A percentile compares a stretch with the other conserved stretches of the same genome.
phyloP scores from a whole-genome alignment of 2,888 invertebrate genomes.

The Sepiola atlantica region DNA sequence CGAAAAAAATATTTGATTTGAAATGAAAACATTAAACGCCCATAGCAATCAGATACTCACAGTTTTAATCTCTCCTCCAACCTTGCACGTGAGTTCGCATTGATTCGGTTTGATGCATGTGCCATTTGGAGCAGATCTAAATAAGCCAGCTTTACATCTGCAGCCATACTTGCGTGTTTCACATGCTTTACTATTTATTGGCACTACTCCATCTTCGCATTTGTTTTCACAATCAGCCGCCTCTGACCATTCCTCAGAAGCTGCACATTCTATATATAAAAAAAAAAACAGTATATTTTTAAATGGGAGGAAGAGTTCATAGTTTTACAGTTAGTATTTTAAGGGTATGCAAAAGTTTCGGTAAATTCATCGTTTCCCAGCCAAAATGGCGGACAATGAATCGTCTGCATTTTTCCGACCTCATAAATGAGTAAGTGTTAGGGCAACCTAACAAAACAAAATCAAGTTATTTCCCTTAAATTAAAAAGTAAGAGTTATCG shows the following conservation, averaged over 20 bases:
- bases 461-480: no score
- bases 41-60: slow-evolving; percentile 23
- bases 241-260: neutral
- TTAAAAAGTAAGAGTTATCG: no score
- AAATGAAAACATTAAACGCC: no score
- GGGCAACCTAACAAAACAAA: no score
- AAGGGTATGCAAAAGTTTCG: no score
- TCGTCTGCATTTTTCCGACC: no score
- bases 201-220: neutral
- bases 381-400: no score
- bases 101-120: slow-evolving; percentile 50
- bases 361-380: no score
- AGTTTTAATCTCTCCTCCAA: slow-evolving; percentile 47
- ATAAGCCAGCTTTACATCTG: slow-evolving; percentile 51
- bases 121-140: slow-evolving; percentile 48
- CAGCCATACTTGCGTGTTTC: slow-evolving; percentile 51
- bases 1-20: no score
- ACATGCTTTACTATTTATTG: neutral
- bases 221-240: neutral
- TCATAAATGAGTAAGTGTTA: no score
- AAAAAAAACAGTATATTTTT: no score
- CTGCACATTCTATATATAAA: neutral
- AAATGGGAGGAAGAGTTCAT: neutral
- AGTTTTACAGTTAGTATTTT: no score
- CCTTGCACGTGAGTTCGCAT: slow-evolving; percentile 51